Base-by-base conservation (phyloP, 2,113 vertebrate species). In the Hippopotamus amphibius region DNA sequence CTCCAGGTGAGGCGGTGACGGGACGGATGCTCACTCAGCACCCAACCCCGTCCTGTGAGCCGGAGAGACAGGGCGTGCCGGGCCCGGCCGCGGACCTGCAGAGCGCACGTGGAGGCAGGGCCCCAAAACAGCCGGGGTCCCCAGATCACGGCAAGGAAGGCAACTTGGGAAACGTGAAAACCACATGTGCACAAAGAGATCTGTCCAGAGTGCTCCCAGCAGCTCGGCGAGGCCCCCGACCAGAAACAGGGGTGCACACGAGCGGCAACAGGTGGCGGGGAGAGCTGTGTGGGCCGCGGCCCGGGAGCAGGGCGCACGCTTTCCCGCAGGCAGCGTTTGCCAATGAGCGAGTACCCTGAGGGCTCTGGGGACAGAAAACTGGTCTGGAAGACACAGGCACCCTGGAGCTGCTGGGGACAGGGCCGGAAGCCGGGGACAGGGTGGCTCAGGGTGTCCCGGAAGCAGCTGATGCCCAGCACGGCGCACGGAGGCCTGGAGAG, bases 141-240 rank as follows among this genome's bases (percentile, higher is more conserved):
- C 28, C 17, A 5, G 11, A 48, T 4, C 16, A 33, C 17, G 11
- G 28, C 55, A 21, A 33, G 41, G 59, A 22, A 5, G 59, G 59
- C 41, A 13, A 33, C 37, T 1, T 17, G 57, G 15, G 37, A 7
- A 3, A 12, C 5, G 33, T 26, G 50, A 22, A 30, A 19, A 33
- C 11, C 17, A 9, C 2, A 1, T 1, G 6, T 3, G 26, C 37
- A 19, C n/a, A 3, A 7, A 21, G 1, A 37, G 37, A 43, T 5
- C 85, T 8, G 16, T 5, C 37, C 41, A 43, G 53, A 28, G 30
- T 0, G 11, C 10, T 3, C 61, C 7, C 2, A 15, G 26, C 50
- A 53, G 24, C 50, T 53, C 41, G 7, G 6, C 33, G 7, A 15
- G 30, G 69, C 21, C 53, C 85, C 11, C 0, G 4, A 15, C 0